phyloP scores from a whole-genome alignment of 2,113 vertebrate genomes.

The Prolemur simus region DNA sequence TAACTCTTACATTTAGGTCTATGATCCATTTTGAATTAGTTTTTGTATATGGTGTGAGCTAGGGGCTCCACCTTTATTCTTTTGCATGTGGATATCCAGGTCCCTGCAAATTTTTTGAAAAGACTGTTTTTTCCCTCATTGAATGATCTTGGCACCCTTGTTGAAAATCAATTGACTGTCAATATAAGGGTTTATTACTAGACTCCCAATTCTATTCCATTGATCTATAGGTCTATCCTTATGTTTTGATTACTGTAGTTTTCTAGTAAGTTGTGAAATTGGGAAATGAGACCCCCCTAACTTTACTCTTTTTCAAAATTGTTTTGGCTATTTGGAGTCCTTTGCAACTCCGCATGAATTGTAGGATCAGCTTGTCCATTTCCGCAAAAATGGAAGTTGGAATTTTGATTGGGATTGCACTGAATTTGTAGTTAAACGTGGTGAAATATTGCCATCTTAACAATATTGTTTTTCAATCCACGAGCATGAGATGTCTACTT shows the following conservation, averaged over 20 bases:
- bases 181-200: not conserved
- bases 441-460: not conserved
- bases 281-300: not conserved
- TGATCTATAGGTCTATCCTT: not conserved
- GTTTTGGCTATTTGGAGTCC: not conserved
- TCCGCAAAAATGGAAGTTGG: slow-evolving; percentile 34
- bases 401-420: not conserved
- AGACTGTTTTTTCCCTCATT: not conserved
- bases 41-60: not conserved
- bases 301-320: not conserved
- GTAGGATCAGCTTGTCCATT: slow-evolving; percentile 7
- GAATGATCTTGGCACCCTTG: not conserved
- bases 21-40: not conserved
- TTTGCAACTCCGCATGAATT: not conserved
- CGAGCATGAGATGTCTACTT: not conserved
- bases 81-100: not conserved
- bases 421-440: not conserved
- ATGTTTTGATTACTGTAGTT: not conserved
- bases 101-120: not conserved
- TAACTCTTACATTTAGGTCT: not conserved
- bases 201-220: not conserved
- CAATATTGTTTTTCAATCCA: not conserved
- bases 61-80: not conserved
- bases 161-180: slow-evolving; percentile 5
- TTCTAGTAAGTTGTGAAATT: slow-evolving; percentile 17